Evolutionary conservation across 2,797 vertebrate species (phyloP).

Genomic region (Carduelis carduelis): DNA sequence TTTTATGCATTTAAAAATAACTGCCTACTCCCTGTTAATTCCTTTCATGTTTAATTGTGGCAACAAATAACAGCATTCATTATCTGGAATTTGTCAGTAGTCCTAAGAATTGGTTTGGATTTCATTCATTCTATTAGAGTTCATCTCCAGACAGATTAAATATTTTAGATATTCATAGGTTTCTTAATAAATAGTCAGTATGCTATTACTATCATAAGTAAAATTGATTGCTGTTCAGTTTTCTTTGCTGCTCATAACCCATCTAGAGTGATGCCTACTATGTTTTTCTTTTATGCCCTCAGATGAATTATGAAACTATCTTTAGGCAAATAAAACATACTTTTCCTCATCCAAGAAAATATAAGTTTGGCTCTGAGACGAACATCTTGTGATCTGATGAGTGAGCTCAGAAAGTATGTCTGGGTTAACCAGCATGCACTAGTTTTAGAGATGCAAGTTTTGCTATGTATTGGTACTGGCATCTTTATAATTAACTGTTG

Average conservation of each 20-base stretch:
- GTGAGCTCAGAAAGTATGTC: constrained; percentile 74
- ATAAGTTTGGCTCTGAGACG: constrained; percentile 52
- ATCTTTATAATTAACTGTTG: constrained; percentile 73
- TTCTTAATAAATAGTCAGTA: not conserved
- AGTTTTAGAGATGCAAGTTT: constrained; percentile 66
- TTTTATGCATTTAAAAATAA: not conserved
- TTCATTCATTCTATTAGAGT: not conserved
- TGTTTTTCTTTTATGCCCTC: not conserved
- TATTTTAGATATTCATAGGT: not conserved
- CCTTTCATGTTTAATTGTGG: not conserved
- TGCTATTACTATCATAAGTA: not conserved
- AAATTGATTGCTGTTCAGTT: not conserved
- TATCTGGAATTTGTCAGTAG: not conserved
- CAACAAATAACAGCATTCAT: not conserved
- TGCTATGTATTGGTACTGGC: constrained; percentile 57
- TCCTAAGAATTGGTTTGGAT: not conserved
- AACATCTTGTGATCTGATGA: constrained; percentile 76
- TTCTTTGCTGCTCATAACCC: not conserved
- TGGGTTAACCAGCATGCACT: constrained; percentile 73
- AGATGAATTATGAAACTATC: not conserved
- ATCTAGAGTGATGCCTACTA: not conserved
- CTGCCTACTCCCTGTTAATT: fast-evolving
- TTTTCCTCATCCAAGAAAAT: constrained; percentile 33
- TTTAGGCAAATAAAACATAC: not conserved
- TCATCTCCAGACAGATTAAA: not conserved